Percentiles rank a stretch among this genome's conserved stretches.
Conservation (phyloP, 2,113 vertebrate genomes). For the Pseudopipra pipra region DNA sequence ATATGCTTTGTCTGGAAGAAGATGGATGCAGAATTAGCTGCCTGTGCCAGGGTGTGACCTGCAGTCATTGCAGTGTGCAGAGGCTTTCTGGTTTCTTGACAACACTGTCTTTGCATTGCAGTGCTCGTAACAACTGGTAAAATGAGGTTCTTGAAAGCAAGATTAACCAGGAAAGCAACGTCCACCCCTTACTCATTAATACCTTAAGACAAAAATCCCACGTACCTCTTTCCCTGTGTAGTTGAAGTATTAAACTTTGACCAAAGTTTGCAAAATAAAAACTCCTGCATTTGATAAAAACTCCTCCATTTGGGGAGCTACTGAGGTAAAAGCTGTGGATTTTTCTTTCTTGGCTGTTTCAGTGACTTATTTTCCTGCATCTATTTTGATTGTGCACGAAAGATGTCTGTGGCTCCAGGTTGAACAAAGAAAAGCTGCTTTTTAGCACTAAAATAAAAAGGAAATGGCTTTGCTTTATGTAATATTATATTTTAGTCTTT, state of each 20-base stretch:
- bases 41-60: not conserved
- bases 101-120: rapidly evolving
- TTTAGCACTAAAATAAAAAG: not conserved
- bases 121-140: rapidly evolving
- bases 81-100: not conserved
- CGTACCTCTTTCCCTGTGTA: rapidly evolving
- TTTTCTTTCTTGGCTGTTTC: not conserved
- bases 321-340: not conserved
- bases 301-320: not conserved
- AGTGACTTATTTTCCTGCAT: not conserved
- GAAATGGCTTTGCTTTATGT: not conserved
- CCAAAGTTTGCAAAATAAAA: not conserved
- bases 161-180: not conserved
- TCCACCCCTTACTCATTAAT: not conserved
- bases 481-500: not conserved
- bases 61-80: rapidly evolving
- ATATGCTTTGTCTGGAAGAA: not conserved
- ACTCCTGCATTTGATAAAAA: not conserved
- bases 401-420: not conserved
- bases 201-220: not conserved
- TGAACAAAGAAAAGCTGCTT: not conserved
- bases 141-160: not conserved
- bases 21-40: not conserved
- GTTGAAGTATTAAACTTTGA: not conserved
- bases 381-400: not conserved